Percentiles rank a stretch among this genome's conserved stretches.
Conservation (phyloP, 1,140 invertebrate species). For the Orussus abietinus region DNA sequence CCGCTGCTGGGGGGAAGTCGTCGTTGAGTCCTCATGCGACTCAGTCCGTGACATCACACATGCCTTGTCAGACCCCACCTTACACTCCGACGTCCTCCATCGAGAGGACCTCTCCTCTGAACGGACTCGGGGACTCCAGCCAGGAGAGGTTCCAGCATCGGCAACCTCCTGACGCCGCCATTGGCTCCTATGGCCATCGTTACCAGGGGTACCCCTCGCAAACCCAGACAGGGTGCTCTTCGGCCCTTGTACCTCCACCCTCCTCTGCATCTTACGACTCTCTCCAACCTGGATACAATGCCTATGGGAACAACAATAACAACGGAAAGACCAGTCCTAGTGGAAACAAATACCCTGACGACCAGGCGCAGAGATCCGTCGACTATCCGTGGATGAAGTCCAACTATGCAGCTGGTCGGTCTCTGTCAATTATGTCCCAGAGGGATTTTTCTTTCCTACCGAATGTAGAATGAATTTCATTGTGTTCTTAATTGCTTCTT, state of each 20-base stretch:
- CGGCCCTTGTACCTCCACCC: background rate
- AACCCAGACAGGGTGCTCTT: background rate
- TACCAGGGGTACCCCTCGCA: conserved; percentile 11
- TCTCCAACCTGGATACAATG: conserved; percentile 1
- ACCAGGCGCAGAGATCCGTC: conserved; percentile 7
- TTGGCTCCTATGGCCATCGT: conserved; percentile 4
- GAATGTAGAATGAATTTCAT: conserved; percentile 3
- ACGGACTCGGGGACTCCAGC: background rate
- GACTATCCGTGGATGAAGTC: conserved; percentile 40
- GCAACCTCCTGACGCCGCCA: background rate
- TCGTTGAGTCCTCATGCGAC: too few species aligned
- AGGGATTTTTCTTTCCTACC: background rate
- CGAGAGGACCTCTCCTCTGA: conserved; percentile 23
- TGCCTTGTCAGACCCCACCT: conserved; percentile 20
- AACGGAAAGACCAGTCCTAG: conserved; percentile 18
- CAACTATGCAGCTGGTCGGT: conserved; percentile 24
- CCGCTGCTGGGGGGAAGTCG: background rate
- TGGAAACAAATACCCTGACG: conserved; percentile 18
- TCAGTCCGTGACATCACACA: conserved; percentile 7
- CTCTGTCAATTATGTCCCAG: background rate
- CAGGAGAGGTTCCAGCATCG: conserved; percentile 13
- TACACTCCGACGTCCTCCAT: conserved; percentile 27
- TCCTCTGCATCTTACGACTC: background rate
- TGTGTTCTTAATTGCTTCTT: conserved; percentile 4
- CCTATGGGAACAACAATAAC: conserved; percentile 19